Evolutionary conservation across 2,113 vertebrate species (phyloP), one percentile per base, ranked within the genome.

Genomic region (Gasterosteus aculeatus): DNA sequence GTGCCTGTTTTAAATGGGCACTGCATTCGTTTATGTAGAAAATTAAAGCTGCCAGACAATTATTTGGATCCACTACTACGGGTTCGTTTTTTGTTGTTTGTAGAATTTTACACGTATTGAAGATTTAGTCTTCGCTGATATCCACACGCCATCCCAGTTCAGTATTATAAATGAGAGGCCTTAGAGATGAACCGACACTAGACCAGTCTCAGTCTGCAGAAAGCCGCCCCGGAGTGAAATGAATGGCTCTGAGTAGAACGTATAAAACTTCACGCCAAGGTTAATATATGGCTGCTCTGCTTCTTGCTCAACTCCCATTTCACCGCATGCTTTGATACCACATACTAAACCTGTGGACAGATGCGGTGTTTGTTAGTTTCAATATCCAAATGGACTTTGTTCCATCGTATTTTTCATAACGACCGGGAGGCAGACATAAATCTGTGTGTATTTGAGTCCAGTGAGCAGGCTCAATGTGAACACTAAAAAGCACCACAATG

Each of bases 311-410:
- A 29, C 64, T 60, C 49, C 18, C 33, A 16, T 10, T 31, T 60
- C 35, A 59, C 44, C 18, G 10, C 35, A 42, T 67, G 73, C 54
- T 42, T 47, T 59, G 22, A 53, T 31, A n/a, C 49, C n/a, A 73
- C 29, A 42, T 47, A 41, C 33, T 58, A 16, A 51, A 61, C n/a
- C 46, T 53, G 19, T 58, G 42, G 38, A 71, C 65, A 71, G 54
- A 77, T 60, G 59, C 44, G 9, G 22, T 57, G 35, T 68, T 69
- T 42, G 6, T 44, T 58, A 51, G 22, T 33, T 77, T 69, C 60
- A 62, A 79, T 62, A 72, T 66, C 15, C 2, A 62, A 76, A 69
- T 68, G 56, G 38, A 81, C 29, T 68, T 67, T 61, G 3, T 54
- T 81, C 10, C 1, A 46, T 33, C 2, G n/a, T 44, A 38, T 22